Base-by-base conservation (phyloP, 1,140 invertebrate genomes). In the Heliothis virescens region DNA sequence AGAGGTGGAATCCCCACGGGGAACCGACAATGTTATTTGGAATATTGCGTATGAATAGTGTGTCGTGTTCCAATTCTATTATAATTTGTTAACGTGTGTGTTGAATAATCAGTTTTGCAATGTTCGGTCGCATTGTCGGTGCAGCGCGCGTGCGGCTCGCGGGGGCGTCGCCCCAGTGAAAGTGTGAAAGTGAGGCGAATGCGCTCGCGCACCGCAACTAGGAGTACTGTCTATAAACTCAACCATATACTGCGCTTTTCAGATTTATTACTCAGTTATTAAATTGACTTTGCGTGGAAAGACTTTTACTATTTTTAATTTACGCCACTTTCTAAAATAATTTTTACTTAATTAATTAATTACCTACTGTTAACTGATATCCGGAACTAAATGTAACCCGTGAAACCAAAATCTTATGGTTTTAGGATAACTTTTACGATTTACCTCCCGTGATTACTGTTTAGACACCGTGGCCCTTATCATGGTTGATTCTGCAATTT, bases 121-220 rank as follows among this genome's bases (percentile, higher is more conserved):
- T 84, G 85, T 79, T 81, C 21, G 83, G 82, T 79, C 85, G 85
- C 83, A 80, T 85, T 87, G 86, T 84, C 81, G 82, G 76, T 82
- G 81, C 73, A 77, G 81, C 79, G 83, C 79, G 86, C 84, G 83
- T 79, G 83, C 85, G 82, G 79, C 75, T 63, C 62, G 80, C 83
- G 86, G 85, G 88, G 89, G 87, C 92, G 91, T 89, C 90, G 91
- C 84, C 89, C 91, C 85, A 92, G 92, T 91, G 92, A 94, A 94
- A 94, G 92, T 94, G 91, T 92, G 92, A 94, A 94, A 94, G 92
- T 94, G 92, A 92, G 85, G 86, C 90, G 88, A 91, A 92, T 88
- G 87, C 86, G 86, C 86, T 82, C 69, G 85, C 86, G 83, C 84
- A 85, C 83, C 85, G 83, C 82, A 67, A 34, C 69, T 81, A 82